These are phyloP conservation scores for Melanostigma gelatinosum DNA, from an alignment of 2,113 vertebrate species.

Conservation along the genomic window DNA sequence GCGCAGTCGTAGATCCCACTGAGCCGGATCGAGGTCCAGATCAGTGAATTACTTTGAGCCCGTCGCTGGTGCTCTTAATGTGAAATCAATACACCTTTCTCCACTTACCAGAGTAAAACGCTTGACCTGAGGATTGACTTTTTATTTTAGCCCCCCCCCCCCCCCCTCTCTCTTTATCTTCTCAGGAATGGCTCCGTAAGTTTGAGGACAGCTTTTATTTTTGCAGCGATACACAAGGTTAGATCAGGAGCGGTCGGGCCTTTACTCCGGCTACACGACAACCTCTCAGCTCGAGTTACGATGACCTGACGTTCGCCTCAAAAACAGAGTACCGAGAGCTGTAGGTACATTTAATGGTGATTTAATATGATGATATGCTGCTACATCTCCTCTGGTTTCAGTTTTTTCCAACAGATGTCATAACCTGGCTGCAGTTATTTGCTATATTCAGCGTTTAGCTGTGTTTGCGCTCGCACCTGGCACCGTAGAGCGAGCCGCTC, in stretches of 20 bases:
- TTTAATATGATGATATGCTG: no score
- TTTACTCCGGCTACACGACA: background rate
- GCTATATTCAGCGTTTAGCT: background rate
- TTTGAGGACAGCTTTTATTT: constrained; percentile 59
- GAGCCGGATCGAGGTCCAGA: constrained; percentile 84
- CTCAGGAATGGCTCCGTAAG: constrained; percentile 36
- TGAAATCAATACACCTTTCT: constrained; percentile 93
- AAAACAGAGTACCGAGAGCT: no score
- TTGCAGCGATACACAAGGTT: constrained; percentile 16
- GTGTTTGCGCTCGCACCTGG: no score
- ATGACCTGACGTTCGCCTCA: background rate
- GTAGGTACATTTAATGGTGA: background rate
- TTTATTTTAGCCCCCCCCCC: background rate
- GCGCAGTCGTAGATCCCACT: constrained; percentile 85
- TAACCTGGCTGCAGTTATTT: background rate
- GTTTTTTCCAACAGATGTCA: background rate
- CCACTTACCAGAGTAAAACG: constrained; percentile 82
- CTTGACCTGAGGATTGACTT: constrained; percentile 82
- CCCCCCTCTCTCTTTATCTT: constrained; percentile 22
- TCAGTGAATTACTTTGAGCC: constrained; percentile 90
- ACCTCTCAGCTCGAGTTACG: no score
- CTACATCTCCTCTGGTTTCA: background rate
- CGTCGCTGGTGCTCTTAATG: constrained; percentile 84
- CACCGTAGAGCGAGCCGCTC: no score
- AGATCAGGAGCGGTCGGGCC: background rate